phyloP scores from a whole-genome alignment of 2,888 invertebrate species.

The Dilophus febrilis region DNA sequence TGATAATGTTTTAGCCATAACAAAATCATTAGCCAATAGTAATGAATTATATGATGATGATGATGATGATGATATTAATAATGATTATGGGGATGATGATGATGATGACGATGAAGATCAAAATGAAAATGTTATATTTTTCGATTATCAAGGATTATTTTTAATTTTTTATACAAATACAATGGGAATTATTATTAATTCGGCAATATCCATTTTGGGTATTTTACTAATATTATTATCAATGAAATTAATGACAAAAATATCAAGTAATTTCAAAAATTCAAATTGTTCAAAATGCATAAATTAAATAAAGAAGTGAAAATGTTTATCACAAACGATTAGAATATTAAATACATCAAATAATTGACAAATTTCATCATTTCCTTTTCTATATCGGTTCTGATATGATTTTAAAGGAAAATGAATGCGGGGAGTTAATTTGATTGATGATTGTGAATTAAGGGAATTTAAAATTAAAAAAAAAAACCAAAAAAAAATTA shows the following conservation, averaged over 20 bases:
- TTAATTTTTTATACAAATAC: slow-evolving; percentile 44
- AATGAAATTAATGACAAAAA: too few species aligned
- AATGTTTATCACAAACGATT: too few species aligned
- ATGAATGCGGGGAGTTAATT: slow-evolving; percentile 9
- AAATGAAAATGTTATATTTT: slow-evolving; percentile 42
- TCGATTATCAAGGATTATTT: slow-evolving; percentile 51
- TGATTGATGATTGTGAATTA: slow-evolving; percentile 19
- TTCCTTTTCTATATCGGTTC: background rate
- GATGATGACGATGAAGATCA: slow-evolving; percentile 26
- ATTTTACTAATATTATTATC: slow-evolving; percentile 21
- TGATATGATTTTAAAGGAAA: background rate
- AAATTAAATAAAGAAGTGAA: too few species aligned
- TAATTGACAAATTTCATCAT: background rate
- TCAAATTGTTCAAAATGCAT: too few species aligned
- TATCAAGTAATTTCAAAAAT: too few species aligned
- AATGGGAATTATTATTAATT: slow-evolving; percentile 28
- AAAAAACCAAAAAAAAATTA: too few species aligned
- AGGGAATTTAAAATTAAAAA: slow-evolving; percentile 11
- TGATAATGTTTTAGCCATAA: slow-evolving; percentile 44
- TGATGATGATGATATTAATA: too few species aligned
- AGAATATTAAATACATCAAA: background rate
- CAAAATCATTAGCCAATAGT: slow-evolving; percentile 33
- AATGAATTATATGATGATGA: too few species aligned
- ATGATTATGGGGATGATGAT: too few species aligned
- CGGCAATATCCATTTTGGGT: slow-evolving; percentile 25